A percentile compares a stretch with the other conserved stretches of the same genome.
phyloP scores from a whole-genome alignment of 53 echinoderm and acorn worm species.

The Astropecten irregularis region DNA sequence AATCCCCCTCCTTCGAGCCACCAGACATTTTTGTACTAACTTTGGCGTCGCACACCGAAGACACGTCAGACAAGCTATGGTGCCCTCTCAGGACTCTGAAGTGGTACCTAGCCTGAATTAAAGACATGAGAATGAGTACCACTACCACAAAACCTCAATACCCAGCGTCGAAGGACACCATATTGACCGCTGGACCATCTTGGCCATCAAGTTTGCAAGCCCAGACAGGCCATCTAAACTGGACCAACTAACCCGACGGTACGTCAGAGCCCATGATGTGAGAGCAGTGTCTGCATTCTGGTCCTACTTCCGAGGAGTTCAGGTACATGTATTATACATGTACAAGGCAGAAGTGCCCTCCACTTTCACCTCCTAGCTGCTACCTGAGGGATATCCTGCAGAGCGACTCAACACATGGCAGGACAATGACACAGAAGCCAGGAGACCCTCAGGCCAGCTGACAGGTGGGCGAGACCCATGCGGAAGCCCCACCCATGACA shows the following conservation, averaged over 20 bases:
- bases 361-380: neutral
- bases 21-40: neutral
- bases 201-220: neutral
- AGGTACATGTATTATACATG: too few species aligned
- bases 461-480: too few species aligned
- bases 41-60: neutral
- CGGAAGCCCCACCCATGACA: too few species aligned
- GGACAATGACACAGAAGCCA: too few species aligned
- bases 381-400: neutral
- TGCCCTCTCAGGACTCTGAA: conserved; percentile 30
- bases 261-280: neutral
- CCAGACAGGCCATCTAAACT: neutral
- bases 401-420: neutral
- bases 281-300: neutral
- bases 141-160: too few species aligned
- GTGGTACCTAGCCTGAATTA: conserved; percentile 32
- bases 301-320: neutral
- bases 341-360: neutral
- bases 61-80: conserved; percentile 20
- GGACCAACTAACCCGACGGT: neutral
- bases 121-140: neutral
- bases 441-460: too few species aligned
- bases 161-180: neutral
- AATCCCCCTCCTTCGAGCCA: neutral
- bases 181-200: neutral